These are phyloP conservation scores for Lepidocolaptes lacrymiger DNA, from an alignment of 2,797 vertebrate genomes.

Conservation along the genomic window DNA sequence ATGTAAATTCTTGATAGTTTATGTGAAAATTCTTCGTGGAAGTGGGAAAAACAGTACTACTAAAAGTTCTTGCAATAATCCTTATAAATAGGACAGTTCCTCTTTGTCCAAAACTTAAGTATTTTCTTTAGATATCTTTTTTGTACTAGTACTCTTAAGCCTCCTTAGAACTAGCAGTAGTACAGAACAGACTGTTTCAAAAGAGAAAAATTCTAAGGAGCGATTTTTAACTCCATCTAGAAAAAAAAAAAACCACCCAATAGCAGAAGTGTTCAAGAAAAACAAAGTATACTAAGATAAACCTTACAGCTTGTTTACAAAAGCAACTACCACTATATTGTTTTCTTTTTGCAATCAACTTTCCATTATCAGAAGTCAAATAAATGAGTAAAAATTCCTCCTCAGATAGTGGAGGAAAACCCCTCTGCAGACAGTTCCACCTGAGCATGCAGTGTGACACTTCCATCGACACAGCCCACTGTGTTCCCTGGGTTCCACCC, in stretches of 20 bases:
- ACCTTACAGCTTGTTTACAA: background rate
- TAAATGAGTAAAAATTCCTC: background rate
- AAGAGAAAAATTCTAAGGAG: background rate
- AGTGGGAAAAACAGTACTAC: background rate
- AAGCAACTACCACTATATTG: background rate
- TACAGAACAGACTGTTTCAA: background rate
- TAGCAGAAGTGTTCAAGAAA: background rate
- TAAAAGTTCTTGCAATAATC: background rate
- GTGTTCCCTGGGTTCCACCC: background rate
- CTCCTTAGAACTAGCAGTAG: background rate
- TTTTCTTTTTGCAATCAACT: background rate
- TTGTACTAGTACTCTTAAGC: background rate
- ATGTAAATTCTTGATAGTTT: background rate
- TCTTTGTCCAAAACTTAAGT: background rate
- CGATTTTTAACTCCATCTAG: background rate
- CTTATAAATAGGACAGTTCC: background rate
- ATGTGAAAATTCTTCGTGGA: background rate
- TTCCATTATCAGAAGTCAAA: background rate
- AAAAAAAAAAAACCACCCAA: background rate
- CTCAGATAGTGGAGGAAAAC: background rate
- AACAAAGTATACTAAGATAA: background rate
- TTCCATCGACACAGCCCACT: accelerated
- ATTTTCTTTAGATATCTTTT: background rate
- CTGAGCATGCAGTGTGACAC: background rate
- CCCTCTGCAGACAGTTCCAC: background rate